Percentiles rank a stretch among this genome's conserved stretches.
These are phyloP conservation scores for Drosophila mayri DNA, from an alignment of 1,140 invertebrate species.

Conservation along the genomic window DNA sequence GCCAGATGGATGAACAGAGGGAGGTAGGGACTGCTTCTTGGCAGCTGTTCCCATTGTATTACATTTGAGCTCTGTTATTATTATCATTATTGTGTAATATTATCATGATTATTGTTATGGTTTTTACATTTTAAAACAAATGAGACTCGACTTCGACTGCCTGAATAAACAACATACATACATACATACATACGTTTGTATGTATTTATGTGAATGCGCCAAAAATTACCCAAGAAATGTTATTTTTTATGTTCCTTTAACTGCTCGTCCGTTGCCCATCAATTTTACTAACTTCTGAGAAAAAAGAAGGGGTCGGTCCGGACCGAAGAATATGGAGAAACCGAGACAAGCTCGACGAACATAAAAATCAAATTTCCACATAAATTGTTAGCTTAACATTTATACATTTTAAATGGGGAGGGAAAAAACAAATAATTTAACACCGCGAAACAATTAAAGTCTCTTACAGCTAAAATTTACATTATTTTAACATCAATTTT, in stretches of 20 bases:
- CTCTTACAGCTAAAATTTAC: too few relatives aligned
- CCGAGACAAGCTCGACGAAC: slow-evolving; percentile 34
- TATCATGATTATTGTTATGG: slow-evolving; percentile 74
- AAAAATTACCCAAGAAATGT: slow-evolving; percentile 63
- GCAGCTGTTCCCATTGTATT: slow-evolving; percentile 52
- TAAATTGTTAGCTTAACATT: slow-evolving; percentile 72
- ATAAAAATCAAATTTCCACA: slow-evolving; percentile 78
- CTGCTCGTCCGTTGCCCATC: slow-evolving; percentile 68
- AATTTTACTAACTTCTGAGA: slow-evolving; percentile 61
- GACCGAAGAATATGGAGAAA: not conserved
- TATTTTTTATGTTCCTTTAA: slow-evolving; percentile 68
- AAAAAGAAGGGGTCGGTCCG: not conserved
- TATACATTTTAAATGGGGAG: slow-evolving; percentile 36
- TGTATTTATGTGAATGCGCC: slow-evolving; percentile 20
- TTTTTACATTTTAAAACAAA: slow-evolving; percentile 77
- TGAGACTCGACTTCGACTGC: slow-evolving; percentile 17
- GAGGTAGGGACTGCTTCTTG: slow-evolving; percentile 16
- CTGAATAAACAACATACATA: not conserved
- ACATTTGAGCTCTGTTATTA: slow-evolving; percentile 41
- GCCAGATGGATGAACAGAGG: not conserved
- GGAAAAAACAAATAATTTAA: not conserved
- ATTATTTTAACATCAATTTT: not conserved
- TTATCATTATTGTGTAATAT: slow-evolving; percentile 73
- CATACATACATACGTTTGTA: not conserved
- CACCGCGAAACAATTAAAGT: not conserved